These are phyloP conservation scores for Axea sp. DNA, from an alignment of 2,888 invertebrate species.

Conservation along the genomic window DNA sequence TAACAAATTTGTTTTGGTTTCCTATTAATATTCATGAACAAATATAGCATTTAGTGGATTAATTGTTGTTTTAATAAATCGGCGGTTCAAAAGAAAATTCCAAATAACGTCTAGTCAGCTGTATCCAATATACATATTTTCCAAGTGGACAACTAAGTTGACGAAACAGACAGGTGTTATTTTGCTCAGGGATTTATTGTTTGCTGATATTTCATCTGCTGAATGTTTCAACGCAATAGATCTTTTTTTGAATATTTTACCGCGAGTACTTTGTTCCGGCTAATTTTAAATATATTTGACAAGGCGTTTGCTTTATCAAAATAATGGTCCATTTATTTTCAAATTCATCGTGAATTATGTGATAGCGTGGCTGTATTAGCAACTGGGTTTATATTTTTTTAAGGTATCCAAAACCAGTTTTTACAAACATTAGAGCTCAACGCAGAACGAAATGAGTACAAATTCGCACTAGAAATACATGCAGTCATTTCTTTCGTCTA, in stretches of 20 bases:
- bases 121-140: constrained; percentile 47
- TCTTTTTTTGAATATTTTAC: constrained; percentile 60
- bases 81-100: constrained; percentile 31
- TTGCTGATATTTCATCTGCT: constrained; percentile 47
- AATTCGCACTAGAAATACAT: too few species aligned
- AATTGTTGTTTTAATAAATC: too few species aligned
- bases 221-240: constrained; percentile 6
- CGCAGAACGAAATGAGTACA: too few species aligned
- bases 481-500: too few species aligned
- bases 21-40: too few species aligned
- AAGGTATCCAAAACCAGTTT: too few species aligned
- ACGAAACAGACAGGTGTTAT: constrained; percentile 44
- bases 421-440: too few species aligned
- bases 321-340: constrained; percentile 48
- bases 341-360: constrained; percentile 32
- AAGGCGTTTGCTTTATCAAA: constrained; percentile 57
- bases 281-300: constrained; percentile 71
- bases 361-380: constrained; percentile 45
- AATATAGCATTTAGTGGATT: too few species aligned
- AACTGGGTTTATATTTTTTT: neutral
- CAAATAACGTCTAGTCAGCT: neutral
- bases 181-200: constrained; percentile 14
- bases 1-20: too few species aligned
- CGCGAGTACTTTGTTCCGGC: constrained; percentile 68
- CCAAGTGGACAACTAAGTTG: constrained; percentile 23